Base-by-base conservation (phyloP, 2,113 vertebrate species). In the Picathartes gymnocephalus region DNA sequence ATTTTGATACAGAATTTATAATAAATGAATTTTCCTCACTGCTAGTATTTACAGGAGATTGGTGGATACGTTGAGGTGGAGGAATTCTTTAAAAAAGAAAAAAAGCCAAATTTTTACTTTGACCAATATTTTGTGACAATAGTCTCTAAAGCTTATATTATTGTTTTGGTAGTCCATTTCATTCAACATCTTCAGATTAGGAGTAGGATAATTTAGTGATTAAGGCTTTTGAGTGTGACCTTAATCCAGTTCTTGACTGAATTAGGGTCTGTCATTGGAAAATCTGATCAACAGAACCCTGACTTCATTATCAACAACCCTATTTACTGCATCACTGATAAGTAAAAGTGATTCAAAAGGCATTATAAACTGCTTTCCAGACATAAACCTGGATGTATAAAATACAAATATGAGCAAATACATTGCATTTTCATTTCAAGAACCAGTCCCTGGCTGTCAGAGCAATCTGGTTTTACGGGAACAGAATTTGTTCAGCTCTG, bases 1-100 rank as follows among this genome's bases (percentile, higher is more conserved):
- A 42, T 51, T 78, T 86, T 64, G 17, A 69, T 54, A 25, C 8
- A 31, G 47, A 61, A 65, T 65, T 25, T 50, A 53, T 17, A 53
- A 53, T 35, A 6, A 64, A 53, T 33, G 8, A 5, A 13, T 61
- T 87, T 90, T 68, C 30, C 10, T 80, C 7, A 31, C 4, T 77
- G 27, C 15, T 35, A 42, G 4, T 28, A 65, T 84, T 86, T 84
- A 56, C 7, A 70, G 16, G 42, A 77, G 14, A 53, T 10, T 73
- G 6, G 9, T 73, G 19, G 6, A 27, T 71, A 44, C 27, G 11
- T 65, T 0, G 0, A 5, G 4, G 5, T n/a, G 10, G 7, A n/a
- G 8, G 4, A 60, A 19, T 25, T 25, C 4, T 7, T 62, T 42
- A 27, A 50, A 57, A 66, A 33, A 40, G 58, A 44, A 6, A 81